A percentile compares a stretch with the other conserved stretches of the same genome.
Conservation (phyloP, 2,888 invertebrate species). For the Unio pictorum region DNA sequence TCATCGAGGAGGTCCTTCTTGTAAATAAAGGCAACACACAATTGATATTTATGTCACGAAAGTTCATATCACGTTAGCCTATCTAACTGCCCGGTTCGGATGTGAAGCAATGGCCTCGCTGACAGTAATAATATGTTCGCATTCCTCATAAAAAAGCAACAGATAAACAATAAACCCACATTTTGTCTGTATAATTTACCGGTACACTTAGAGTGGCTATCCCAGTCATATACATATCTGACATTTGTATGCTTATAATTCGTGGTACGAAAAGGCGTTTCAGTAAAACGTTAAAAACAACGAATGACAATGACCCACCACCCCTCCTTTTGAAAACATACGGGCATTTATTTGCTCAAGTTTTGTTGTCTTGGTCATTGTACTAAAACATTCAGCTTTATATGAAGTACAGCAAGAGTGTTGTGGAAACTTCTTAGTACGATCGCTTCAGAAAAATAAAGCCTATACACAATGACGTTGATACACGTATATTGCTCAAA, state of each 20-base stretch:
- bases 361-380: constrained; percentile 15
- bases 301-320: constrained; percentile 5
- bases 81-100: no score
- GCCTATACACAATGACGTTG: constrained; percentile 8
- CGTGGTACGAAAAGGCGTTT: constrained; percentile 11
- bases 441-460: constrained; percentile 10
- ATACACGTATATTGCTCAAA: constrained; percentile 7
- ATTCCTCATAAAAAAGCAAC: no score
- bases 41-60: no score
- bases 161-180: no score
- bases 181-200: no score
- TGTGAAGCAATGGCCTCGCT: no score
- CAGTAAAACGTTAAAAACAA: constrained; percentile 12
- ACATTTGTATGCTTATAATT: constrained; percentile 15
- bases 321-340: constrained; percentile 17
- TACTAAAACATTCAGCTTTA: constrained; percentile 10
- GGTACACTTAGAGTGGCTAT: no score
- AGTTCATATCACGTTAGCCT: no score
- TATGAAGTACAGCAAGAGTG: constrained; percentile 13
- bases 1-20: no score
- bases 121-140: no score
- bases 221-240: constrained; percentile 30
- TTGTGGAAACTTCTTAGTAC: constrained; percentile 14
- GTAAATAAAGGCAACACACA: no score
- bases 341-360: constrained; percentile 18